These are phyloP conservation scores for Leptopilina clavipes DNA, from an alignment of 1,140 invertebrate genomes.

Conservation along the genomic window DNA sequence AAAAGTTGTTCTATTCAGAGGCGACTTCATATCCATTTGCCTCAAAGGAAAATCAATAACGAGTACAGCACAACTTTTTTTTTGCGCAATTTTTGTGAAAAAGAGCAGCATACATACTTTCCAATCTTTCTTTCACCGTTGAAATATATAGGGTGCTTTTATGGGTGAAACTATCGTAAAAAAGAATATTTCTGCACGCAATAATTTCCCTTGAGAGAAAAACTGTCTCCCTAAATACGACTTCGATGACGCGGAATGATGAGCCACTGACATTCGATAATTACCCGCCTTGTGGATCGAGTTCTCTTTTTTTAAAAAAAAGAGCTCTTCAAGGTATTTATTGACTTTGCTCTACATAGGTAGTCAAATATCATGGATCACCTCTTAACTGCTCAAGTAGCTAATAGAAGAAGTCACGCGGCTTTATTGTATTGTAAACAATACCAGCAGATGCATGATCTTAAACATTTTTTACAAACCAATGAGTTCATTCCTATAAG, in stretches of 20 bases:
- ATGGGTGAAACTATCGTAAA: slow-evolving; percentile 38
- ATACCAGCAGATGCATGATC: slow-evolving; percentile 47
- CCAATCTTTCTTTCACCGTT: slow-evolving; percentile 1
- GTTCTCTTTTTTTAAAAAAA: slow-evolving; percentile 18
- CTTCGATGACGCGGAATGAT: slow-evolving; percentile 44
- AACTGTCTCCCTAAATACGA: slow-evolving; percentile 22
- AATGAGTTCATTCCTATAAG: neutral
- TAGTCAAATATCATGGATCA: slow-evolving; percentile 54
- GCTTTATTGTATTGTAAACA: slow-evolving; percentile 67
- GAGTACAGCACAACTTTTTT: slow-evolving; percentile 21
- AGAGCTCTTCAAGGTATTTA: slow-evolving; percentile 52
- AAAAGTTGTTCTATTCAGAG: neutral
- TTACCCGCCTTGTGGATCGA: slow-evolving; percentile 37
- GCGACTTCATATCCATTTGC: neutral
- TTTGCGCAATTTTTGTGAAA: slow-evolving; percentile 11
- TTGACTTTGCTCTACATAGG: slow-evolving; percentile 55
- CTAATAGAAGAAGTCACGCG: slow-evolving; percentile 71
- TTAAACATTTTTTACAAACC: slow-evolving; percentile 17
- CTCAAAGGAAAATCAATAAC: slow-evolving; percentile 16
- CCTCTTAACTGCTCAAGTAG: slow-evolving; percentile 62
- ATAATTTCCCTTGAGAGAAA: slow-evolving; percentile 52
- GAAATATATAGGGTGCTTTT: slow-evolving; percentile 9
- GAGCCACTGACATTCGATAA: slow-evolving; percentile 45
- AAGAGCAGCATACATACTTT: slow-evolving; percentile 23
- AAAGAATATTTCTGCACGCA: slow-evolving; percentile 22